Base-by-base conservation (phyloP, 2,113 vertebrate genomes). In the Brachypteracias leptosomus region DNA sequence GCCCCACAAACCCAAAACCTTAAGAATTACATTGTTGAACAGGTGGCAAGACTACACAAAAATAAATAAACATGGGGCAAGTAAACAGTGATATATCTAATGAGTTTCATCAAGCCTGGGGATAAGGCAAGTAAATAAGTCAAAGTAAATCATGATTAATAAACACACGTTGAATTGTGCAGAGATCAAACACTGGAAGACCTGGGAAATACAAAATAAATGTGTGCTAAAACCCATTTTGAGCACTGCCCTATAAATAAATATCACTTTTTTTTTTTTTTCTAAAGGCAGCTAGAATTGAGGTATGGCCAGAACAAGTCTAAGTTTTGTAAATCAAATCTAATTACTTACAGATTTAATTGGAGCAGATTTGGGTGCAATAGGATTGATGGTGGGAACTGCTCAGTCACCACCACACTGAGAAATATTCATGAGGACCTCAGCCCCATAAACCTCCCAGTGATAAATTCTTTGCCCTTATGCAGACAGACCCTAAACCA, bases 1-100 rank as follows among this genome's bases (percentile, higher is more conserved):
- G 47, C 7, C 57, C 0, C 6, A 81, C 35, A n/a, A 62, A 21
- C n/a, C 20, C 21, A 62, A 58, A 3, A 0, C 8, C 44, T 65
- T 13, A 19, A 76, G 38, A 67, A 55, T 4, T 24, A 33, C 28
- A 4, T 29, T 29, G 21, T 6, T 78, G 44, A 58, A 15, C 14
- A n/a, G 13, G 42, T 62, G 52, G 25, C 26, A 71, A 15, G 28
- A 24, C 2, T 13, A 19, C 21, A 46, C 16, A 44, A 70, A 82
- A 65, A 26, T 15, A 68, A 68, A 46, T 24, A 68, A 22, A 68
- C 49, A 28, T 1, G 17, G 21, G 21, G 15, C 21, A 38, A 79
- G 7, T 14, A 63, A 87, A 49, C 10, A n/a, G 16, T 20, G 67
- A 36, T 9, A 16, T 13, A 52, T 29, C 52, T 44, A 46, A 40